Conservation (phyloP, 2,797 vertebrate species). For the Tokudaia muenninki region DNA sequence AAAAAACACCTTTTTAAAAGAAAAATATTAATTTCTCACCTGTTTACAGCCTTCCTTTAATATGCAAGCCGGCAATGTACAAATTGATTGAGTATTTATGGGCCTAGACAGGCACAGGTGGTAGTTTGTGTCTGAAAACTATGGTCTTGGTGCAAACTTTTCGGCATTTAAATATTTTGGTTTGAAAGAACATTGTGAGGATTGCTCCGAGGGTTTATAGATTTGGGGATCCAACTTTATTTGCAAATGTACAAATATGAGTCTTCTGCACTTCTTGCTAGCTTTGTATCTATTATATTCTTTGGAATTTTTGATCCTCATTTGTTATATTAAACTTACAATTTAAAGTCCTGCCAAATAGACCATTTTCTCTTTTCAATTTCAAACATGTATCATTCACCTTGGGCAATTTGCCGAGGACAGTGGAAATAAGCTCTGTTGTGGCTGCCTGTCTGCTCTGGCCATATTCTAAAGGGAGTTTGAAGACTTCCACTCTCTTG, state of each 20-base stretch:
- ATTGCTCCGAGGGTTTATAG: background rate
- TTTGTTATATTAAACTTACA: background rate
- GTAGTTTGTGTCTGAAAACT: slow-evolving; percentile 47
- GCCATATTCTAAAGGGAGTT: background rate
- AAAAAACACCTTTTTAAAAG: background rate
- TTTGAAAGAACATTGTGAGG: slow-evolving; percentile 16
- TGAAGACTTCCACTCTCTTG: background rate
- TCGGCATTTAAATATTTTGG: slow-evolving; percentile 37
- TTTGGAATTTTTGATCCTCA: slow-evolving; percentile 19
- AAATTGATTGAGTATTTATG: background rate
- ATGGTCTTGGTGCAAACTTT: background rate
- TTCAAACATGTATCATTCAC: background rate
- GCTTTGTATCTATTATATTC: background rate
- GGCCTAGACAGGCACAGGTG: background rate
- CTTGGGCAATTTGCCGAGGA: background rate
- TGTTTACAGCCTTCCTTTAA: slow-evolving; percentile 34
- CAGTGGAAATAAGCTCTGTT: background rate
- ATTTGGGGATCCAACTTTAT: background rate
- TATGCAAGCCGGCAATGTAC: background rate
- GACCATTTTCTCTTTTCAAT: background rate
- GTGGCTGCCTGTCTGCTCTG: background rate
- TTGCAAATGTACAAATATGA: background rate
- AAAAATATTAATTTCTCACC: slow-evolving; percentile 8
- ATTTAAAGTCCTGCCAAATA: background rate
- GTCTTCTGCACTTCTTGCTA: background rate